These are phyloP conservation scores for Orientallactaga bullata DNA, from an alignment of 2,113 vertebrate genomes.

Conservation along the genomic window DNA sequence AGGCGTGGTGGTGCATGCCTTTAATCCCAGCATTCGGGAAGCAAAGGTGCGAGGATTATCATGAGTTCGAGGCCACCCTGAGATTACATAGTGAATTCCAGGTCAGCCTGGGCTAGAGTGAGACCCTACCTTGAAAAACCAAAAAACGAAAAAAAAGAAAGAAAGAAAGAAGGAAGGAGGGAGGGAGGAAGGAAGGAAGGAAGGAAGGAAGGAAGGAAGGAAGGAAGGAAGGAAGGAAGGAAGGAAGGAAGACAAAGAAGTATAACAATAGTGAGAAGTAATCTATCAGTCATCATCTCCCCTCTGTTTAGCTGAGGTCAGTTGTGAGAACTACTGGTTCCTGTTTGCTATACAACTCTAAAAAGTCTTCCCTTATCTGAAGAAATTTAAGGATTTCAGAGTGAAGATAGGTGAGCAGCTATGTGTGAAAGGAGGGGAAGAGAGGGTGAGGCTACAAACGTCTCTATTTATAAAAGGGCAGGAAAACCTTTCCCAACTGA, in stretches of 20 bases:
- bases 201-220: too few species aligned
- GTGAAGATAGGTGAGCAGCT: background rate
- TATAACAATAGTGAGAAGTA: background rate
- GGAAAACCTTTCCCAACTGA: background rate
- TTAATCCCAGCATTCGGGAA: too few species aligned
- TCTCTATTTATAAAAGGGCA: background rate
- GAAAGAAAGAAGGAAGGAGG: too few species aligned
- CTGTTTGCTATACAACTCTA: background rate
- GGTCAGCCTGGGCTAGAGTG: too few species aligned
- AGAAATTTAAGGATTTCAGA: background rate
- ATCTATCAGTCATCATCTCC: background rate
- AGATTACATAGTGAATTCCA: too few species aligned
- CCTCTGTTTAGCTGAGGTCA: background rate
- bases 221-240: constrained; percentile 42
- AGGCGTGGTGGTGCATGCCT: too few species aligned
- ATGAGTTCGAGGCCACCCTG: too few species aligned
- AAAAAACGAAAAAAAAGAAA: too few species aligned
- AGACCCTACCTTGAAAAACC: too few species aligned
- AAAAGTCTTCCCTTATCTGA: background rate
- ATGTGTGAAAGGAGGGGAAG: background rate
- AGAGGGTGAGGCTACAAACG: background rate
- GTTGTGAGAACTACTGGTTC: background rate
- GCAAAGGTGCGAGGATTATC: too few species aligned
- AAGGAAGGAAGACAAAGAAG: constrained; percentile 4
- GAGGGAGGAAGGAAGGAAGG: too few species aligned